phyloP scores from a whole-genome alignment of 2,113 vertebrate genomes.

The Vanacampus margaritifer region DNA sequence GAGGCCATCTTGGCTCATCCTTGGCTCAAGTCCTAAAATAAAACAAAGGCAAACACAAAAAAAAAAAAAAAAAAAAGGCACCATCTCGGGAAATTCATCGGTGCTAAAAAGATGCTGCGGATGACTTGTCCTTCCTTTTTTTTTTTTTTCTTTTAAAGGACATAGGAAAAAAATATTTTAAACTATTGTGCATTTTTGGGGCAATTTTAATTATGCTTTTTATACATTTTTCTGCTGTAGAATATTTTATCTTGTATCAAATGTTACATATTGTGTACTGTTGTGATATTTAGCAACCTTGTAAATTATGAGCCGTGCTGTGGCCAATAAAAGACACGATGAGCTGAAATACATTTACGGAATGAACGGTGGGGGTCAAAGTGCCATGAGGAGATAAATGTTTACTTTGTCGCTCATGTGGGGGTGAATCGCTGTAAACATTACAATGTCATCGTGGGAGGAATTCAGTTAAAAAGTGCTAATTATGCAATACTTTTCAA shows the following conservation, averaged over 20 bases:
- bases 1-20: slow-evolving; percentile 86
- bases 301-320: slow-evolving; percentile 44
- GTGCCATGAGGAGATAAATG: not conserved
- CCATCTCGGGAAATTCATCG: slow-evolving; percentile 6
- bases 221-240: slow-evolving; percentile 21
- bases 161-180: slow-evolving; percentile 33
- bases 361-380: not conserved
- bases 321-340: slow-evolving; percentile 45
- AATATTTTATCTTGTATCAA: slow-evolving; percentile 6
- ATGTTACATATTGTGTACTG: slow-evolving; percentile 10
- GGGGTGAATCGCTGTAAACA: not conserved
- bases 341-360: not conserved
- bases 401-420: not conserved
- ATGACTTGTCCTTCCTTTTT: not conserved
- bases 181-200: slow-evolving; percentile 50
- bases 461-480: not conserved
- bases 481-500: not conserved
- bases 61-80: too few relatives aligned
- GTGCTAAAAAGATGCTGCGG: not conserved
- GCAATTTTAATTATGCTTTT: slow-evolving; percentile 48
- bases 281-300: not conserved
- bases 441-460: not conserved
- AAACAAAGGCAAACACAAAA: rapidly evolving
- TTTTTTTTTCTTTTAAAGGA: not conserved
- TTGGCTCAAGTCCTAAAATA: slow-evolving; percentile 84